phyloP scores from a whole-genome alignment of 2,888 invertebrate genomes.

The Abrostola tripartita region DNA sequence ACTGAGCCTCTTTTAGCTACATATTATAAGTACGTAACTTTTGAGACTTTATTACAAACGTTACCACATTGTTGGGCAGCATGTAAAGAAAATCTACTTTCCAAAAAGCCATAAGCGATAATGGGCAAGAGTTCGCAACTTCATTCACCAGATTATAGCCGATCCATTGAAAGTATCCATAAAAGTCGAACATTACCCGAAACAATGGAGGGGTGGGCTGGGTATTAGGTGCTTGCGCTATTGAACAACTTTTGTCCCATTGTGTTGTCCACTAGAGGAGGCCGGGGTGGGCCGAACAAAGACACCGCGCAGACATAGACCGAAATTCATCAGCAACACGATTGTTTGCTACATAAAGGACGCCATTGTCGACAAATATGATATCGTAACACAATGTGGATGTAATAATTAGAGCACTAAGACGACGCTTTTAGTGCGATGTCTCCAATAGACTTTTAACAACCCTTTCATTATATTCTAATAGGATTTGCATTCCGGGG shows the following conservation, averaged over 20 bases:
- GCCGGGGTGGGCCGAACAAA: slow-evolving; percentile 81
- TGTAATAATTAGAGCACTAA: slow-evolving; percentile 84
- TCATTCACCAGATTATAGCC: slow-evolving; percentile 84
- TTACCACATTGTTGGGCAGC: slow-evolving; percentile 43
- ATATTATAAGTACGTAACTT: slow-evolving; percentile 22
- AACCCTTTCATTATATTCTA: neutral
- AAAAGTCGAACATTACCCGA: slow-evolving; percentile 88
- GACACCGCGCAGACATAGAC: slow-evolving; percentile 87
- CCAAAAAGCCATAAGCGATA: slow-evolving; percentile 59
- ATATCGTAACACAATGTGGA: slow-evolving; percentile 86
- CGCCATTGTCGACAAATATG: slow-evolving; percentile 87
- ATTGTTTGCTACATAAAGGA: slow-evolving; percentile 88
- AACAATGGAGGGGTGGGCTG: slow-evolving; percentile 86
- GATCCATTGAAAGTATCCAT: slow-evolving; percentile 88
- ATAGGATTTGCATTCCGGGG: too few relatives aligned
- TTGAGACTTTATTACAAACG: slow-evolving; percentile 35
- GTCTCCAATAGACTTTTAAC: slow-evolving; percentile 10
- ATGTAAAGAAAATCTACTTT: slow-evolving; percentile 62
- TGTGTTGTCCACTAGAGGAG: slow-evolving; percentile 85
- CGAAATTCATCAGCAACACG: slow-evolving; percentile 88
- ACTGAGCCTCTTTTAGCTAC: slow-evolving; percentile 7
- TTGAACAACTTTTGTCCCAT: slow-evolving; percentile 88
- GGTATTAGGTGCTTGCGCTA: slow-evolving; percentile 88
- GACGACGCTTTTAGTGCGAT: slow-evolving; percentile 59
- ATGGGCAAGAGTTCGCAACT: slow-evolving; percentile 78